Evolutionary conservation across 2,797 vertebrate species (phyloP).

Genomic region (Silurus lanzhouensis): DNA sequence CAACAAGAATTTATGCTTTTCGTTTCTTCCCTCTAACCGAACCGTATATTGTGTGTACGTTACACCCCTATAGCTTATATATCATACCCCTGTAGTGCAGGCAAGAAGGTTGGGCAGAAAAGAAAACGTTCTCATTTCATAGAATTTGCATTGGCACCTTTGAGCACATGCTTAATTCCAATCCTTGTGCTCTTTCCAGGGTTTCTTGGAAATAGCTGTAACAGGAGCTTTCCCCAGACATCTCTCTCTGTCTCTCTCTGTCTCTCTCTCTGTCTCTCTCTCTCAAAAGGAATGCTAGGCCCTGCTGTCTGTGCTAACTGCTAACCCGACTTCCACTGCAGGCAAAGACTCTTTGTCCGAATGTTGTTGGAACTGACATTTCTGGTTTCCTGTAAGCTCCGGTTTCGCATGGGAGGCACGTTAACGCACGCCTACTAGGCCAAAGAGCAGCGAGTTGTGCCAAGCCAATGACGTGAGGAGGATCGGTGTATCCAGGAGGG

Average conservation of each 20-base stretch:
- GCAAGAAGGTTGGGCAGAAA: neutral
- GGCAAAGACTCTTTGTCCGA: constrained; percentile 41
- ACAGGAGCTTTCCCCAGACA: constrained; percentile 21
- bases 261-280: neutral
- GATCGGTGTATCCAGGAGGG: constrained; percentile 43
- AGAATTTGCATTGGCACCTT: constrained; percentile 2
- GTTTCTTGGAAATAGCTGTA: constrained; percentile 36
- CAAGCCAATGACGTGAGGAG: constrained; percentile 52
- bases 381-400: constrained; percentile 44
- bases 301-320: constrained; percentile 4
- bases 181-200: constrained; percentile 31
- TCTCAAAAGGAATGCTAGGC: constrained; percentile 5
- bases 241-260: neutral
- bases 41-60: too few species aligned
- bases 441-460: constrained; percentile 63
- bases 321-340: constrained; percentile 22
- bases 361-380: constrained; percentile 29
- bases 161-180: constrained; percentile 5
- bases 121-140: neutral
- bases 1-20: too few species aligned
- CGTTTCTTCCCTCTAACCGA: too few species aligned
- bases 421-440: constrained; percentile 66
- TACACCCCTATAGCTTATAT: neutral
- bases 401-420: constrained; percentile 36
- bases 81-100: neutral